These are phyloP conservation scores for Okapia johnstoni DNA, from an alignment of 2,113 vertebrate species.

Conservation along the genomic window DNA sequence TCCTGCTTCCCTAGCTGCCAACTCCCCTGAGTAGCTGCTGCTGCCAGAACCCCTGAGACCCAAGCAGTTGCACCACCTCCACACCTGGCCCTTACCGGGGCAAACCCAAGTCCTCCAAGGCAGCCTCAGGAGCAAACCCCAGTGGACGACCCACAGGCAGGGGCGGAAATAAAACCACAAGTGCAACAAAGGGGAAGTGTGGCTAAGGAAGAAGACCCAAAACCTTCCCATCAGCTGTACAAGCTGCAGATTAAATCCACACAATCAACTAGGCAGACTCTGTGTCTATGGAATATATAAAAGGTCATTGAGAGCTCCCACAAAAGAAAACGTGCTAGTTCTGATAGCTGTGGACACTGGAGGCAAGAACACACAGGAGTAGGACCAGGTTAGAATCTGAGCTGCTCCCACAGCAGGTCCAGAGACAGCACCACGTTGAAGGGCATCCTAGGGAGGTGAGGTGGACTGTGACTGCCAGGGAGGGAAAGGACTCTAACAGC, in stretches of 20 bases:
- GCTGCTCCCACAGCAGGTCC: neutral
- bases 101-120: neutral
- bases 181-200: neutral
- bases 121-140: neutral
- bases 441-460: neutral
- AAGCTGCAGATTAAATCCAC: neutral
- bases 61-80: neutral
- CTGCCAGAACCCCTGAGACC: neutral
- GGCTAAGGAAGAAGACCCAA: neutral
- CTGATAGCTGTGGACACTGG: neutral
- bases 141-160: neutral
- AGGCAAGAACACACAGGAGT: neutral
- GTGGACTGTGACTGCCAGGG: neutral
- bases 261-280: neutral
- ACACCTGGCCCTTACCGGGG: neutral
- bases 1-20: neutral
- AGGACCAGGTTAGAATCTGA: neutral
- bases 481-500: neutral
- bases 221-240: neutral
- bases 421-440: accelerated
- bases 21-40: neutral
- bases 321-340: neutral
- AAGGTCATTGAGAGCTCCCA: neutral
- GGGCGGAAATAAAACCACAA: neutral
- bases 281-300: neutral